Percentiles rank a stretch among this genome's conserved stretches.
Evolutionary conservation across 1,140 invertebrate species (phyloP).

Genomic region (Leptoteleia sp.): DNA sequence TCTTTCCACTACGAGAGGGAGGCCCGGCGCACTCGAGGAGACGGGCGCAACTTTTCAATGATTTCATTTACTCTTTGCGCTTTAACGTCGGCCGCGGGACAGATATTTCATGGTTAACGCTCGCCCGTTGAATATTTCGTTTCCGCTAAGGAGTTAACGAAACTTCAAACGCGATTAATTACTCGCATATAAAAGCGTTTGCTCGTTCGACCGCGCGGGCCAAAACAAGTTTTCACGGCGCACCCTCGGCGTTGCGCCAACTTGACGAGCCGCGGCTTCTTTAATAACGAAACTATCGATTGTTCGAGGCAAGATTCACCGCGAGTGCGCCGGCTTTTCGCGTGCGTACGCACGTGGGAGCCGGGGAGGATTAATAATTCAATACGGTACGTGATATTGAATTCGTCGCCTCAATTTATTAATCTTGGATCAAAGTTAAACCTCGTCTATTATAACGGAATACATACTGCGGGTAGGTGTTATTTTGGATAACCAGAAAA

Average conservation of each 20-base stretch:
- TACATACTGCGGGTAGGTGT: no score
- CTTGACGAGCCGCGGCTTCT: slow-evolving; percentile 42
- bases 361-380: slow-evolving; percentile 40
- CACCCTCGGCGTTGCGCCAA: slow-evolving; percentile 13
- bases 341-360: not conserved
- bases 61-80: slow-evolving; percentile 71
- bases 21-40: slow-evolving; percentile 8
- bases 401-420: no score
- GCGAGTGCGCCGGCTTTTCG: slow-evolving; percentile 2
- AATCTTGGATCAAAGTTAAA: no score
- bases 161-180: slow-evolving; percentile 71
- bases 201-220: slow-evolving; percentile 44
- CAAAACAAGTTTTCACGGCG: slow-evolving; percentile 44
- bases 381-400: slow-evolving; percentile 37
- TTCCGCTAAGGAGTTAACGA: slow-evolving; percentile 68
- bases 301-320: slow-evolving; percentile 36
- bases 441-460: no score
- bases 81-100: slow-evolving; percentile 67
- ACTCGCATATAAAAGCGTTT: slow-evolving; percentile 63
- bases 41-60: slow-evolving; percentile 68
- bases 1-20: slow-evolving; percentile 5
- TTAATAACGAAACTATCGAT: slow-evolving; percentile 60
- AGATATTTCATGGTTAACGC: slow-evolving; percentile 67
- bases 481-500: no score
- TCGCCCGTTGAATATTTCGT: slow-evolving; percentile 65